phyloP scores from a whole-genome alignment of 2,888 invertebrate species.

The Alcis repandata region DNA sequence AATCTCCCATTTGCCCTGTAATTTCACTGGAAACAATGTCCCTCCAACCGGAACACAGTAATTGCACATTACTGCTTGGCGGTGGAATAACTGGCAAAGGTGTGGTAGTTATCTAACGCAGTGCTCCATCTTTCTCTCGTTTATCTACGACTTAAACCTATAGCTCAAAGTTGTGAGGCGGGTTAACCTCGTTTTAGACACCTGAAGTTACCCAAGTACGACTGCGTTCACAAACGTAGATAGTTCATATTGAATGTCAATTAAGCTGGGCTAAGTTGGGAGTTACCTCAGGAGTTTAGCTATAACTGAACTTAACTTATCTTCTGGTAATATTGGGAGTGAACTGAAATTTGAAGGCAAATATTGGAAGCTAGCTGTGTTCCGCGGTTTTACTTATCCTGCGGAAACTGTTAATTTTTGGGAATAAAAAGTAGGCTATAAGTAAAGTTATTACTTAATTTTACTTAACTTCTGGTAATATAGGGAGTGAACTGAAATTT shows the following conservation, averaged over 20 bases:
- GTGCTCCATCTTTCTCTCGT: no score
- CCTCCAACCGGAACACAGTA: no score
- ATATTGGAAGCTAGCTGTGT: no score
- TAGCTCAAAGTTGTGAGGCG: constrained; percentile 14
- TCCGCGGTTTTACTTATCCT: no score
- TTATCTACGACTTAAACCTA: constrained; percentile 2
- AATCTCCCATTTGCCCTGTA: no score
- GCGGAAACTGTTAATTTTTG: no score
- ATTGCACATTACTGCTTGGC: no score
- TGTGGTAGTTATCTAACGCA: no score
- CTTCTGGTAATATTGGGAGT: neutral
- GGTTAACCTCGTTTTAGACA: constrained; percentile 20
- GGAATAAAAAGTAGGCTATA: no score
- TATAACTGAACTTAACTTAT: neutral
- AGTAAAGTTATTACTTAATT: neutral
- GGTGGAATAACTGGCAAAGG: no score
- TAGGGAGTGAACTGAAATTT: neutral
- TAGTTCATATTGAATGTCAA: constrained; percentile 23
- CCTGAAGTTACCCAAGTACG: constrained; percentile 8
- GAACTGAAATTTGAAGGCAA: no score
- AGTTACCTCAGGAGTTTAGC: constrained; percentile 4
- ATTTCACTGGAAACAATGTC: no score
- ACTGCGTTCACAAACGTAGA: constrained; percentile 17
- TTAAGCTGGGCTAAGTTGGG: constrained; percentile 30
- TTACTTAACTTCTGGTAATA: neutral